Base-by-base conservation (phyloP, 64 coral and sea anemone species). In the Stylophora pistillata region DNA sequence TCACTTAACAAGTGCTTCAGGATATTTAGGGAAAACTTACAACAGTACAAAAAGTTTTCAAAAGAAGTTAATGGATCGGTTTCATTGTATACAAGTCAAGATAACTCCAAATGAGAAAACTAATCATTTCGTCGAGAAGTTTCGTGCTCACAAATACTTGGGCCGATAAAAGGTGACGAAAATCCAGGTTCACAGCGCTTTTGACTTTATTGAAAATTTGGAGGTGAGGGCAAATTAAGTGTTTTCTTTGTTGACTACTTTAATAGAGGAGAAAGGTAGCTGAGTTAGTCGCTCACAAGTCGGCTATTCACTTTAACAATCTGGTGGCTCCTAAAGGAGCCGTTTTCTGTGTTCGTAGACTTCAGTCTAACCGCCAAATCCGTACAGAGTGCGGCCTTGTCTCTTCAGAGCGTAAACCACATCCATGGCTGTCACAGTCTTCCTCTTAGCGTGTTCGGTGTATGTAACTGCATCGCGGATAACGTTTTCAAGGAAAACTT, bases 311-410 rank as follows among this genome's bases (percentile, higher is more conserved):
- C 90, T 92, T 79, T 86, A 52, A 15, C 13, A 86, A 78, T 78
- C 9, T 92, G 74, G 57, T 92, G 90, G 90, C 90, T 92, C 85
- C 82, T 74, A 92, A 78, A 71, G 82, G 85, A 92, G 90, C 90
- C 90, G 90, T 85, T 78, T 78, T 78, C 1, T 23, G 30, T 57
- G 2, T 33, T 47, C 63, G 1, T 10, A 26, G 16, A 9, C 37
- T 3, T 21, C 30, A 17, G 23, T 86, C 82, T 92, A 92, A 72
- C 90, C 90, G 60, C 94, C 94, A 92, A 95, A 95, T 27, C 94
- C 94, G 89, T 95, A 95, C 78, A 95, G 78, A 54, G 94, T 95
- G 20, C 94, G 94, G 41, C 94, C 94, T 33, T 95, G 94, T 6
- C 94, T 78, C 54, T 95, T 95, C 30, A 95, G 64, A 74, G 94